These are phyloP conservation scores for Apostichopus leukothele DNA, from an alignment of 53 echinoderm and acorn worm genomes.

Conservation along the genomic window DNA sequence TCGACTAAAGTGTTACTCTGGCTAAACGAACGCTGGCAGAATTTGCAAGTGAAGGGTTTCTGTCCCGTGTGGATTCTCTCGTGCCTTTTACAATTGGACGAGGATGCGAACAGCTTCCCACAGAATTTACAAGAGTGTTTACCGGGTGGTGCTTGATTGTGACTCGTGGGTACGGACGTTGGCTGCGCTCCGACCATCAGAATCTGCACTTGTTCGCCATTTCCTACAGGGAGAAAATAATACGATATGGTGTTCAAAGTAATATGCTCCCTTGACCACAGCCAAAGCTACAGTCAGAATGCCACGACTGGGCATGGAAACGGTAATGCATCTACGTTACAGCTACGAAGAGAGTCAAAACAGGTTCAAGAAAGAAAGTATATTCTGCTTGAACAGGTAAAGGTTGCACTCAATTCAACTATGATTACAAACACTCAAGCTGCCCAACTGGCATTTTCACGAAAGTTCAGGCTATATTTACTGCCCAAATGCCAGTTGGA, in stretches of 20 bases:
- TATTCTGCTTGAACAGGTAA: no score
- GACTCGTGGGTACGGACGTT: neutral
- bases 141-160: neutral
- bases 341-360: no score
- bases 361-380: no score
- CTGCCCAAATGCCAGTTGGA: no score
- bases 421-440: no score
- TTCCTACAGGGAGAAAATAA: constrained; percentile 1
- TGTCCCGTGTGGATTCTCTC: constrained; percentile 33
- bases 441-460: no score
- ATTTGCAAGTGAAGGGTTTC: constrained; percentile 31
- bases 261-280: no score
- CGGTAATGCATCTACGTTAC: no score
- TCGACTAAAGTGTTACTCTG: constrained; percentile 34
- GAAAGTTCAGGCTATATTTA: no score
- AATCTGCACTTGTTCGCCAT: neutral
- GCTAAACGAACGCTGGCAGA: constrained; percentile 17
- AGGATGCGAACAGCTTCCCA: constrained; percentile 3
- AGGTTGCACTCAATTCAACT: no score
- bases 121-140: constrained; percentile 30
- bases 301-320: no score
- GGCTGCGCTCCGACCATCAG: neutral
- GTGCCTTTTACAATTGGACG: constrained; percentile 33
- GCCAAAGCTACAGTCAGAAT: no score
- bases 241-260: neutral